Conservation (phyloP, 1,140 invertebrate species). For the Drosophila subpulchrella region DNA sequence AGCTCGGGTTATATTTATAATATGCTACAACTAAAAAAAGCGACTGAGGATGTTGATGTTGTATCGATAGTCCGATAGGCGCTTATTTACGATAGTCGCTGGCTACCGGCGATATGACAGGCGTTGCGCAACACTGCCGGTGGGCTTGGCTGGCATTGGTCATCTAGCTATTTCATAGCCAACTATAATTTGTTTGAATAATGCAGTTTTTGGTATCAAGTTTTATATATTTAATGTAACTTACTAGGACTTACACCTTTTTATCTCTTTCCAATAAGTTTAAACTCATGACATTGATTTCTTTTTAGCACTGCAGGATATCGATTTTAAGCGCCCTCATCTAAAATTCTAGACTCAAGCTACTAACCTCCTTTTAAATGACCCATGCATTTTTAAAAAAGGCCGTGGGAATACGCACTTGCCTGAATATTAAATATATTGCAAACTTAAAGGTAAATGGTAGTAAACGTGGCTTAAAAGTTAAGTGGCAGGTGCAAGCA, state of each 20-base stretch:
- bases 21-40: slow-evolving; percentile 67
- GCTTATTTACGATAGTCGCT: slow-evolving; percentile 30
- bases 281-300: slow-evolving; percentile 8
- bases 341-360: slow-evolving; percentile 5
- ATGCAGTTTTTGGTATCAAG: not conserved
- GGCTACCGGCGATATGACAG: slow-evolving; percentile 37
- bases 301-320: not conserved
- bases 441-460: not conserved
- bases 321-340: slow-evolving; percentile 3
- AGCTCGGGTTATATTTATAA: slow-evolving; percentile 72
- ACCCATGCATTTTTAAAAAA: not conserved
- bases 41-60: slow-evolving; percentile 56
- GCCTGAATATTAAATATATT: not conserved
- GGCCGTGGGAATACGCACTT: slow-evolving; percentile 1
- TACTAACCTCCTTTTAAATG: not conserved
- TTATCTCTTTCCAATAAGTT: not conserved
- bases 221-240: not conserved
- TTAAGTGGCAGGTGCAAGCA: not conserved
- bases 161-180: slow-evolving; percentile 2
- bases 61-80: slow-evolving; percentile 22
- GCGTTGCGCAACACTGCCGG: slow-evolving; percentile 20
- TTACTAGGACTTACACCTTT: not conserved
- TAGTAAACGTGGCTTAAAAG: too few relatives aligned
- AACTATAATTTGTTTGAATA: not conserved
- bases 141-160: not conserved